Percentiles rank a stretch among this genome's conserved stretches.
Evolutionary conservation across 2,113 vertebrate species (phyloP).

Genomic region (Cynopterus brachyotis): DNA sequence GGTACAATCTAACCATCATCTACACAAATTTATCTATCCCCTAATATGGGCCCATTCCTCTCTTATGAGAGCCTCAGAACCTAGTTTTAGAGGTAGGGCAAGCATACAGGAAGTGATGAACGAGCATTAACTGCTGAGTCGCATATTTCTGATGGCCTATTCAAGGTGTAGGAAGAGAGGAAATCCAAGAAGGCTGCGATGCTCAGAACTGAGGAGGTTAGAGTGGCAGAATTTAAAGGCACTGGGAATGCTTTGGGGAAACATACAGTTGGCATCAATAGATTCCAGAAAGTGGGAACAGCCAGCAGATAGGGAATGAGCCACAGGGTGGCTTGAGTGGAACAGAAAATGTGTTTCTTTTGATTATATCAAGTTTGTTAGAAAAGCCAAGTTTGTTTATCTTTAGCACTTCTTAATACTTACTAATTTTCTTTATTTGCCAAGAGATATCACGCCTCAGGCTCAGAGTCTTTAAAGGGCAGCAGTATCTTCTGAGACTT

Average conservation of each 20-base stretch:
- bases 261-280: not conserved
- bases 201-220: not conserved
- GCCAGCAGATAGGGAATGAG: too few species aligned
- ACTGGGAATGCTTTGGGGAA: not conserved
- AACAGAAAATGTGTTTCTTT: not conserved
- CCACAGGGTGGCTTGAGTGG: not conserved
- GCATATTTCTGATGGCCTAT: not conserved
- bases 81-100: not conserved
- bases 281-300: not conserved
- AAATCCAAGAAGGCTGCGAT: fast-evolving
- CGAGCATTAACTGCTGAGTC: not conserved
- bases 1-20: not conserved
- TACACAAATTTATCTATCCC: not conserved
- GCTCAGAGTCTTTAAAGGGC: not conserved
- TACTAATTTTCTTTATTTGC: not conserved
- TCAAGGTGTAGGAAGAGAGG: not conserved
- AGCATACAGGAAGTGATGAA: not conserved
- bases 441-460: not conserved
- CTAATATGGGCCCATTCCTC: not conserved
- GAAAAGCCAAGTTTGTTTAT: not conserved
- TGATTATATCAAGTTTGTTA: not conserved
- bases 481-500: not conserved
- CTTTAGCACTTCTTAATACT: not conserved
- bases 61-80: not conserved
- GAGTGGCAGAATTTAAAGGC: not conserved